A percentile compares a stretch with the other conserved stretches of the same genome.
Evolutionary conservation across 2,797 vertebrate genomes (phyloP).

Genomic region (Poeciliopsis presidionis): DNA sequence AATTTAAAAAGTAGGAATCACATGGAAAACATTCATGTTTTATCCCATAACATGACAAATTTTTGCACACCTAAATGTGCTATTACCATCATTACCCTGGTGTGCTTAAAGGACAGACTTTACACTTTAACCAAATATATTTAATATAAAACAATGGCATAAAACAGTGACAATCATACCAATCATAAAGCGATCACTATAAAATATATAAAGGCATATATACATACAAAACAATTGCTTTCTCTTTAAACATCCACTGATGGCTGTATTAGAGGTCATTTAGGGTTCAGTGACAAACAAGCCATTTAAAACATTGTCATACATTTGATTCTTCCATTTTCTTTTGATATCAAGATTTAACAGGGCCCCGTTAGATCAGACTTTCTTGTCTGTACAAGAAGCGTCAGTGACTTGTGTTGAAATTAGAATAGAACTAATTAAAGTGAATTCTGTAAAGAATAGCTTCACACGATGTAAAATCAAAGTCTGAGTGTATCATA

Average conservation of each 20-base stretch:
- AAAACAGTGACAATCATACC: neutral
- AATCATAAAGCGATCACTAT: neutral
- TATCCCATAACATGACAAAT: neutral
- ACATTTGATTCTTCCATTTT: neutral
- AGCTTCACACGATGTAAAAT: neutral
- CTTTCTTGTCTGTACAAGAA: neutral
- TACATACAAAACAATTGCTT: neutral
- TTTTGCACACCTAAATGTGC: neutral
- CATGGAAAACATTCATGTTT: neutral
- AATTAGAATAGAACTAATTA: neutral
- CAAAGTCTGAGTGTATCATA: neutral
- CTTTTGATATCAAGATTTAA: neutral
- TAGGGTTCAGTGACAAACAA: neutral
- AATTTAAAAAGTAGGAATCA: neutral
- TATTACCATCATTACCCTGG: neutral
- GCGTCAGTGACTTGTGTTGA: neutral
- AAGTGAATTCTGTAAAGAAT: neutral
- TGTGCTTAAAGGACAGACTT: neutral
- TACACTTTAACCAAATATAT: neutral
- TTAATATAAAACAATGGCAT: neutral
- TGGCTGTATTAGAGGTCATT: neutral
- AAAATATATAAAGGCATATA: neutral
- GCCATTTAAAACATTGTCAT: neutral
- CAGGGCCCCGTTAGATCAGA: neutral
- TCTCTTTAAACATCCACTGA: neutral